Evolutionary conservation across 2,888 invertebrate genomes (phyloP).

Genomic region (Eulithis prunata): DNA sequence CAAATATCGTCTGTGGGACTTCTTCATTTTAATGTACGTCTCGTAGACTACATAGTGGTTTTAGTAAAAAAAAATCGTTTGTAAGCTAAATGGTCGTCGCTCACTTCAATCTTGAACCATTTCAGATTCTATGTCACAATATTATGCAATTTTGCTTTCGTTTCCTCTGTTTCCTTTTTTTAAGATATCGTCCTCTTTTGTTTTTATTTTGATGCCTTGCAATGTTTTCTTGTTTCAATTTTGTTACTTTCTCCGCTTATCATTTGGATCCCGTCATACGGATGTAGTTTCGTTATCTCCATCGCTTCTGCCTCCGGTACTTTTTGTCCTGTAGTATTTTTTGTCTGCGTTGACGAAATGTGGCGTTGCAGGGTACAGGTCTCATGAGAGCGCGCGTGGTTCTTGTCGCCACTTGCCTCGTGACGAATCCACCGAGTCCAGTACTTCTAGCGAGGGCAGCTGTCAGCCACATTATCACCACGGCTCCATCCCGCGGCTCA

Average conservation of each 20-base stretch:
- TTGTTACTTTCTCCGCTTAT: constrained; percentile 7
- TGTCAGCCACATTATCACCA: constrained; percentile 60
- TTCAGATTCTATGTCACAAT: constrained; percentile 22
- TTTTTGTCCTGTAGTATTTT: constrained; percentile 2
- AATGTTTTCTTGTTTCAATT: constrained; percentile 10
- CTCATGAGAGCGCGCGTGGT: constrained; percentile 55
- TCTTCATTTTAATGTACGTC: too few species aligned
- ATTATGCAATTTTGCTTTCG: background rate
- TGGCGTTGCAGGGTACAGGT: constrained; percentile 66
- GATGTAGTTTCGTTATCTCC: constrained; percentile 14
- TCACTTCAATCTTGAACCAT: constrained; percentile 21
- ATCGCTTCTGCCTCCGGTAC: constrained; percentile 26
- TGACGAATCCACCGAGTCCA: constrained; percentile 75
- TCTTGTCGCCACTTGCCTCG: constrained; percentile 41
- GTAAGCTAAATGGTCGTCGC: background rate
- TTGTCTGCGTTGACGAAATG: constrained; percentile 30
- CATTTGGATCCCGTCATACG: constrained; percentile 1
- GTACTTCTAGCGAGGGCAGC: constrained; percentile 71
- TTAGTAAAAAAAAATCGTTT: too few species aligned
- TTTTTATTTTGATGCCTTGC: constrained; percentile 7
- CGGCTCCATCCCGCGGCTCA: constrained; percentile 74
- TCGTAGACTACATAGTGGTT: too few species aligned
- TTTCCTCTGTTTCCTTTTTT: background rate
- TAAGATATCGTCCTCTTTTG: constrained; percentile 1
- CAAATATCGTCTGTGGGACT: too few species aligned